Evolutionary conservation across 92 coral and sea anemone species (phyloP).

Genomic region (Micromussa lordhowensis): DNA sequence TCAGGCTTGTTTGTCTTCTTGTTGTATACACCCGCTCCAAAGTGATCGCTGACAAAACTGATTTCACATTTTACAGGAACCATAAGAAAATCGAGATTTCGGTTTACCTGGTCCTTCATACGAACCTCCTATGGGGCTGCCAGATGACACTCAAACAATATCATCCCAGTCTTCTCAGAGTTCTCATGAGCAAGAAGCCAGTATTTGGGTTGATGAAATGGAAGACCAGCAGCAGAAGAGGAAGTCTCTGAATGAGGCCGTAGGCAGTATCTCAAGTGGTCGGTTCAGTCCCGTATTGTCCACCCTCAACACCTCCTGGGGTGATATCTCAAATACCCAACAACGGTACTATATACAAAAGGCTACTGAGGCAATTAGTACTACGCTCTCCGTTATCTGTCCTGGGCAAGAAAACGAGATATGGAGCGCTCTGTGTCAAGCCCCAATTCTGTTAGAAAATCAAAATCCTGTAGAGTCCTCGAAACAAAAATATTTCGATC

Average conservation of each 20-base stretch:
- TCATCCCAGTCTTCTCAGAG: conserved; percentile 35
- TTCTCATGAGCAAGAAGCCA: conserved; percentile 12
- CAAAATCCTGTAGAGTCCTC: neutral
- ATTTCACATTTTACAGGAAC: neutral
- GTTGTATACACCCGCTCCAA: neutral
- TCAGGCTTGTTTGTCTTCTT: neutral
- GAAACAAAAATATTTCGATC: conserved; percentile 32
- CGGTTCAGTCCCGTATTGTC: too few relatives aligned
- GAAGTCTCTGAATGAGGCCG: conserved; percentile 39
- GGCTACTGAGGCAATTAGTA: conserved; percentile 43
- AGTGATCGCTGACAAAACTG: neutral
- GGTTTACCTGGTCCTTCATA: conserved; percentile 36
- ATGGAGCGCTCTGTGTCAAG: too few relatives aligned
- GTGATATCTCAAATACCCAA: conserved; percentile 58
- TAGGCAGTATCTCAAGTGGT: conserved; percentile 15
- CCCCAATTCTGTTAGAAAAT: too few relatives aligned
- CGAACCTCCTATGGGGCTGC: too few relatives aligned
- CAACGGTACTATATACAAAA: conserved; percentile 47
- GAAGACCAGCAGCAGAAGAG: conserved; percentile 32
- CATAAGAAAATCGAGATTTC: conserved; percentile 2
- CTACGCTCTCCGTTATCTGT: too few relatives aligned
- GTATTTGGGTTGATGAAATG: too few relatives aligned
- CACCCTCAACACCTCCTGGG: conserved; percentile 60
- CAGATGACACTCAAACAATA: conserved; percentile 29
- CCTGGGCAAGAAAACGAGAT: too few relatives aligned